Evolutionary conservation across 2,797 vertebrate species (phyloP).

Genomic region (Triplophysa yarkandensis): DNA sequence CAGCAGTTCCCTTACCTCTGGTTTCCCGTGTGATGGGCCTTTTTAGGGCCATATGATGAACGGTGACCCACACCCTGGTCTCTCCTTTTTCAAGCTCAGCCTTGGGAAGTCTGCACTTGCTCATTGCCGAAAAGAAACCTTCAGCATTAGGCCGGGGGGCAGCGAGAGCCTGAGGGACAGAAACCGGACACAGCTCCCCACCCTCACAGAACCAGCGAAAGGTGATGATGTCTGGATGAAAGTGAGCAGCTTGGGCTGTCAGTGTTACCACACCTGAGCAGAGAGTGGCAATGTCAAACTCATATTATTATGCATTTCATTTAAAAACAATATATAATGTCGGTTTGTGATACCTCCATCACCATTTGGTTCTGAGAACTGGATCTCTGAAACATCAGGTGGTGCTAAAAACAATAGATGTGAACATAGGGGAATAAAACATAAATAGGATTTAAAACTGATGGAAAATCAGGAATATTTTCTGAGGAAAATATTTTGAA

Average conservation of each 20-base stretch:
- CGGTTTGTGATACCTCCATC: constrained; percentile 66
- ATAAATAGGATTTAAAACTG: background rate
- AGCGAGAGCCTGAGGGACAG: constrained; percentile 70
- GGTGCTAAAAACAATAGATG: constrained; percentile 62
- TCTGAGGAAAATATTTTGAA: too few species aligned
- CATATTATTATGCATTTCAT: background rate
- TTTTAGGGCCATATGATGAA: constrained; percentile 78
- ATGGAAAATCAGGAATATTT: too few species aligned
- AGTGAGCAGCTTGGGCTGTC: constrained; percentile 70
- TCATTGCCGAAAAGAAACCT: constrained; percentile 78
- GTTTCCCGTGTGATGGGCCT: constrained; percentile 74
- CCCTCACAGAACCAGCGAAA: constrained; percentile 84
- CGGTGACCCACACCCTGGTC: constrained; percentile 78
- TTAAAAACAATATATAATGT: background rate
- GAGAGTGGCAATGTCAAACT: background rate
- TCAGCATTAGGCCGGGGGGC: constrained; percentile 73
- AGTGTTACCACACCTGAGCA: constrained; percentile 71
- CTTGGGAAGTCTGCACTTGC: constrained; percentile 75
- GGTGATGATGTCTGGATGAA: constrained; percentile 80
- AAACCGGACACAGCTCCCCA: constrained; percentile 77
- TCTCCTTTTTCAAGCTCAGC: constrained; percentile 72
- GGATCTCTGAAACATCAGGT: constrained; percentile 78
- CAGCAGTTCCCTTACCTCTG: constrained; percentile 68
- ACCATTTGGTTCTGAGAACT: constrained; percentile 70
- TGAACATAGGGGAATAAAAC: background rate